Percentiles rank a stretch among this genome's conserved stretches.
Evolutionary conservation across 2,113 vertebrate genomes (phyloP).

Genomic region (Xiphophorus hellerii): DNA sequence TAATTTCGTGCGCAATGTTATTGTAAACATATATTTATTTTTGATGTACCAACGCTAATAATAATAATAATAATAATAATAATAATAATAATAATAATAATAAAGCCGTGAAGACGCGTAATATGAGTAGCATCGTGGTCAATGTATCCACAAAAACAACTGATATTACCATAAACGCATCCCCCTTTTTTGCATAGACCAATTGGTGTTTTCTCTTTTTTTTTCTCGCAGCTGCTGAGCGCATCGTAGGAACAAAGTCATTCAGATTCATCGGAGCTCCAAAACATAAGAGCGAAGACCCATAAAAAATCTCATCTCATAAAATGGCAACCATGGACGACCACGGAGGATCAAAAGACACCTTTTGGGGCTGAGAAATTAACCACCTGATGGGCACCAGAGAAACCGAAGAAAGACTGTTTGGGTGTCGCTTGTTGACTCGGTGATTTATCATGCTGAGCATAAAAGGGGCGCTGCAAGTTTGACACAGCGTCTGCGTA

Average conservation of each 20-base stretch:
- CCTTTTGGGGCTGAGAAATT: constrained; percentile 47
- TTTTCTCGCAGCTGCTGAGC: constrained; percentile 63
- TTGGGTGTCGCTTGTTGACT: constrained; percentile 56
- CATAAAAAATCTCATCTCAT: constrained; percentile 29
- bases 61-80: constrained; percentile 6
- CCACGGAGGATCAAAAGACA: constrained; percentile 57
- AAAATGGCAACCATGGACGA: constrained; percentile 74
- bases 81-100: constrained; percentile 12
- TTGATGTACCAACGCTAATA: neutral
- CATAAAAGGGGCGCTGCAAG: constrained; percentile 60
- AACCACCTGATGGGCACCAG: constrained; percentile 75
- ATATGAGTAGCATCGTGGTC: constrained; percentile 15
- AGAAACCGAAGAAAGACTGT: constrained; percentile 35
- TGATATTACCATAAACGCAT: constrained; percentile 7
- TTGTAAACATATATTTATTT: constrained; percentile 6
- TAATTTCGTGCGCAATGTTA: constrained; percentile 58
- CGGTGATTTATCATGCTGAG: constrained; percentile 56
- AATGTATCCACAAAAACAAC: constrained; percentile 23
- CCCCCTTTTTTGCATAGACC: constrained; percentile 11
- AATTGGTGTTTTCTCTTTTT: constrained; percentile 42
- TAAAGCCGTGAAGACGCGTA: constrained; percentile 33
- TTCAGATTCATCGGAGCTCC: constrained; percentile 54
- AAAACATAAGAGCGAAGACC: constrained; percentile 38
- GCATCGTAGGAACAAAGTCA: constrained; percentile 66
- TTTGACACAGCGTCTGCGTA: constrained; percentile 58